Evolutionary conservation across 2,888 invertebrate genomes (phyloP).

Genomic region (Agrochola lychnidis): DNA sequence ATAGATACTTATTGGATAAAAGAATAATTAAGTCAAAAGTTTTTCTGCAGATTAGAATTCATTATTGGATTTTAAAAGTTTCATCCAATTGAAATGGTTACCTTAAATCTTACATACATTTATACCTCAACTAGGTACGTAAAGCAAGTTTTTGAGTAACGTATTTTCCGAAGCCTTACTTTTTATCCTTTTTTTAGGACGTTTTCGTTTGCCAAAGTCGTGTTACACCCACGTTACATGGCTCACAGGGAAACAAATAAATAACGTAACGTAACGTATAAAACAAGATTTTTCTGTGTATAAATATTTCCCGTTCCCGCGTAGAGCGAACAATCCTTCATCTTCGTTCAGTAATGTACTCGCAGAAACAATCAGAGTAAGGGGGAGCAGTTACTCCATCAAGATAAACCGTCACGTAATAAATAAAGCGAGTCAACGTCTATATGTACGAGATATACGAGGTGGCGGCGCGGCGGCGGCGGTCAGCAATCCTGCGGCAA

Average conservation of each 20-base stretch:
- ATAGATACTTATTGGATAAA: neutral
- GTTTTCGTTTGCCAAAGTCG: neutral
- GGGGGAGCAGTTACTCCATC: constrained; percentile 25
- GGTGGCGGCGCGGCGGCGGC: constrained; percentile 53
- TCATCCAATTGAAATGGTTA: neutral
- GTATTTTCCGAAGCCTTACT: neutral
- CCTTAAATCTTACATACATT: no score
- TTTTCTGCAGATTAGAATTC: neutral
- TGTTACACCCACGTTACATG: neutral
- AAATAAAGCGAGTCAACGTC: constrained; percentile 53
- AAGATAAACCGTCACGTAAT: constrained; percentile 62
- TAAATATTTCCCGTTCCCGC: neutral
- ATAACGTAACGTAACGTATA: neutral
- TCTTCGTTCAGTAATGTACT: constrained; percentile 12
- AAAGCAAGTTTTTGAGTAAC: neutral
- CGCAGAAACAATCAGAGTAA: constrained; percentile 45
- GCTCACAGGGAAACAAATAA: neutral
- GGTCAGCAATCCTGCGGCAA: constrained; percentile 42
- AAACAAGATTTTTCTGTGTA: neutral
- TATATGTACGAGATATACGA: constrained; percentile 28
- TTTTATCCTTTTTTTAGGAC: neutral
- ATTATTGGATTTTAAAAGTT: constrained; percentile 6
- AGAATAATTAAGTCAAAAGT: neutral
- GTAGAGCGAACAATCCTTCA: constrained; percentile 16
- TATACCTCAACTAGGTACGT: neutral